These are phyloP conservation scores for Homarus americanus DNA, from an alignment of 1,140 invertebrate species.

Conservation along the genomic window DNA sequence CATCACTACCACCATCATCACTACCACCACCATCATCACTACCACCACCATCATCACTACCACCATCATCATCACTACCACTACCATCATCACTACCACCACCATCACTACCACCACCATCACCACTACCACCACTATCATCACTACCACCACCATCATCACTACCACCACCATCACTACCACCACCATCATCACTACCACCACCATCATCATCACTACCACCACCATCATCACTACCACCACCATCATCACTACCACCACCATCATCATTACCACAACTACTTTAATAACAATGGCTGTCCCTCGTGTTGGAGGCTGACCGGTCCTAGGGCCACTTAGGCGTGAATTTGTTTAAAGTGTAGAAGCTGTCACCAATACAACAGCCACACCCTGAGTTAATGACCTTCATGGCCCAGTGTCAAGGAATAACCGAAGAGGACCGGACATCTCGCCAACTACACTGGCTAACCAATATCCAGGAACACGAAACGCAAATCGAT, in stretches of 20 bases:
- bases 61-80: background rate
- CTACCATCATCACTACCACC: background rate
- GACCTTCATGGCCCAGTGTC: no score
- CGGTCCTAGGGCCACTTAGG: no score
- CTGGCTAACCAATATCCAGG: no score
- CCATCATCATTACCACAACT: background rate
- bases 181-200: background rate
- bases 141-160: background rate
- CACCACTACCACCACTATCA: background rate
- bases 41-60: background rate
- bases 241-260: no score
- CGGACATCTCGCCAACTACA: no score
- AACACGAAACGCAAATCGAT: no score
- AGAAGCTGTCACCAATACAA: no score
- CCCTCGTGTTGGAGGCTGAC: no score
- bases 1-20: background rate
- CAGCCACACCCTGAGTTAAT: no score
- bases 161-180: background rate
- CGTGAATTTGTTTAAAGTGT: no score
- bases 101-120: background rate
- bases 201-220: background rate
- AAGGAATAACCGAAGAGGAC: no score
- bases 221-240: background rate
- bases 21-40: background rate
- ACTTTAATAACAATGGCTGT: no score